phyloP scores from a whole-genome alignment of 2,888 invertebrate genomes.

The Leptopterna dolabrata region DNA sequence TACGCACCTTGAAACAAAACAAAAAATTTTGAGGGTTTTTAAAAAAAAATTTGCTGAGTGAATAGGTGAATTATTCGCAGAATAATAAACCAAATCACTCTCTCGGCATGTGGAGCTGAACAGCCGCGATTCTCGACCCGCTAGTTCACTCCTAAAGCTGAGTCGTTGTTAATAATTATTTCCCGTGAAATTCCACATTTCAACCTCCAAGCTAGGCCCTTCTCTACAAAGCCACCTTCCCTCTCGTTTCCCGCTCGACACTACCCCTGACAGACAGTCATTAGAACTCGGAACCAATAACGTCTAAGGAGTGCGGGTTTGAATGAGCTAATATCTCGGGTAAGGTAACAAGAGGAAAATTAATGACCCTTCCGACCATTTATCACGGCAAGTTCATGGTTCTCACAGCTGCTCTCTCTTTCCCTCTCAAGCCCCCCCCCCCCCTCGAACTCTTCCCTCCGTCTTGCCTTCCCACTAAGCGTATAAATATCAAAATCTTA shows the following conservation, averaged over 20 bases:
- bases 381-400: constrained; percentile 51
- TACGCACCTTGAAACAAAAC: no score
- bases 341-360: constrained; percentile 52
- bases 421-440: background rate
- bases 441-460: no score
- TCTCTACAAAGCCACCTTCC: background rate
- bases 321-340: constrained; percentile 54
- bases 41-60: no score
- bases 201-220: background rate
- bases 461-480: background rate
- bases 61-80: no score
- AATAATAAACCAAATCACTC: no score
- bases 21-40: no score
- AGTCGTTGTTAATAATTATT: constrained; percentile 33
- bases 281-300: constrained; percentile 53
- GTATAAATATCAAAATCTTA: constrained; percentile 29
- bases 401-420: constrained; percentile 17
- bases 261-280: constrained; percentile 47
- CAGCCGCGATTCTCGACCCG: background rate
- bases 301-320: constrained; percentile 53
- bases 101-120: no score
- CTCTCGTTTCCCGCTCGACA: background rate
- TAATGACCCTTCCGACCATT: constrained; percentile 52
- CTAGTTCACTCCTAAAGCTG: background rate
- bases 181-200: constrained; percentile 35